phyloP scores from a whole-genome alignment of 2,797 vertebrate species.

The Catharus ustulatus region DNA sequence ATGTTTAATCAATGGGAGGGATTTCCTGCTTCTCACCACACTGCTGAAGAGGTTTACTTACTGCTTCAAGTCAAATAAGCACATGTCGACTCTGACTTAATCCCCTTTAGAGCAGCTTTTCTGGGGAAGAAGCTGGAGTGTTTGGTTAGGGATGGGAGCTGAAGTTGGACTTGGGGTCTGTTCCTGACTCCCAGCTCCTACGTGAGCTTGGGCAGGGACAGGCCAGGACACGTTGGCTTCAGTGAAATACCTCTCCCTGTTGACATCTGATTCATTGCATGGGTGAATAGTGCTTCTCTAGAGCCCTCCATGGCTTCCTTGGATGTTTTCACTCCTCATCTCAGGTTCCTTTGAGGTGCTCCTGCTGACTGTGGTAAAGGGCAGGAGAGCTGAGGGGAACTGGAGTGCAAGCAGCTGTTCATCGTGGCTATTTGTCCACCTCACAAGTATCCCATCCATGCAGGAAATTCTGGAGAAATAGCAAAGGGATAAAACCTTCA shows the following conservation, averaged over 20 bases:
- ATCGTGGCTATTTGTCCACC: not conserved
- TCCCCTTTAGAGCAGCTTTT: not conserved
- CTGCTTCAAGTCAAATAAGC: slow-evolving; percentile 60
- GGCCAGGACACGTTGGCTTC: not conserved
- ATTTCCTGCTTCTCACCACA: slow-evolving; percentile 51
- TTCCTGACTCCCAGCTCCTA: not conserved
- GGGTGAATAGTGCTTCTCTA: not conserved
- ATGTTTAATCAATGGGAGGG: slow-evolving; percentile 55
- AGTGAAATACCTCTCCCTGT: not conserved
- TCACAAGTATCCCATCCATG: not conserved
- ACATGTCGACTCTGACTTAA: slow-evolving; percentile 1
- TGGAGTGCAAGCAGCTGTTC: slow-evolving; percentile 1
- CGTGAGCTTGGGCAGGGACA: slow-evolving; percentile 4
- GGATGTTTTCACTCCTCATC: not conserved
- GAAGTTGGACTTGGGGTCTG: not conserved
- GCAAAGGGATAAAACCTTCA: not conserved
- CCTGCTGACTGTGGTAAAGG: not conserved
- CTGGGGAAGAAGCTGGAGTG: slow-evolving; percentile 14
- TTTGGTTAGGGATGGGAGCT: slow-evolving; percentile 55
- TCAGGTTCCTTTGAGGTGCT: not conserved
- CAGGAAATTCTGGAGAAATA: not conserved
- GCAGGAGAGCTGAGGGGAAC: not conserved
- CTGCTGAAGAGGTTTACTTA: slow-evolving; percentile 27
- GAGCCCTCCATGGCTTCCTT: not conserved
- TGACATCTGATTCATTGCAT: slow-evolving; percentile 2